Percentiles rank a stretch among this genome's conserved stretches.
Evolutionary conservation across 2,113 vertebrate species (phyloP).

Genomic region (Pteruthius melanotis): DNA sequence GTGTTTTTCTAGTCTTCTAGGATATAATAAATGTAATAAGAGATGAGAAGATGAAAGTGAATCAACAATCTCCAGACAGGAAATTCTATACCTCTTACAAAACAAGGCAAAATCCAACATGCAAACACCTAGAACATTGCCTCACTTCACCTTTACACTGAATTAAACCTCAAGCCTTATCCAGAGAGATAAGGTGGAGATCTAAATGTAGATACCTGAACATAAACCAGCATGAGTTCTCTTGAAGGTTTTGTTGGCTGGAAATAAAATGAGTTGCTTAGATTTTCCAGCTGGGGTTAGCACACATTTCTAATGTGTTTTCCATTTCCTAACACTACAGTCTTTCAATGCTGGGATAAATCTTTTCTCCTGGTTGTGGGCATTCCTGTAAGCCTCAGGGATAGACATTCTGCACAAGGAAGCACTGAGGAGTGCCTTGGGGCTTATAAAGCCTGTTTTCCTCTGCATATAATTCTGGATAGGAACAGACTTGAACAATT

Average conservation of each 20-base stretch:
- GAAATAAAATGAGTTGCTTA: background rate
- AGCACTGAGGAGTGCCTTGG: background rate
- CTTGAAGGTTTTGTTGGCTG: background rate
- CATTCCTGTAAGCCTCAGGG: background rate
- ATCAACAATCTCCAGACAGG: background rate
- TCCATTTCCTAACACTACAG: background rate
- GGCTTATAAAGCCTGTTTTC: background rate
- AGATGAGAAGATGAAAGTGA: background rate
- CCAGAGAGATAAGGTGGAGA: background rate
- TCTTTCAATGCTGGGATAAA: background rate
- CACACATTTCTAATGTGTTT: slow-evolving; percentile 23
- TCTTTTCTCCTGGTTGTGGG: background rate
- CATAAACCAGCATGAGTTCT: background rate
- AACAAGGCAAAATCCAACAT: background rate
- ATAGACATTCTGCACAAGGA: background rate
- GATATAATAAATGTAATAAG: background rate
- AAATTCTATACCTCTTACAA: background rate
- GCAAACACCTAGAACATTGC: background rate
- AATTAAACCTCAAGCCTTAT: background rate
- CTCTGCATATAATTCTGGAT: background rate
- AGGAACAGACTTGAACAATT: background rate
- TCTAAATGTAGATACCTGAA: background rate
- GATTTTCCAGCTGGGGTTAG: slow-evolving; percentile 8
- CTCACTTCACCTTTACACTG: background rate
- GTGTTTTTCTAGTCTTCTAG: background rate